Conservation (phyloP, 2,888 invertebrate genomes). For the Gastrophysa polygoni region DNA sequence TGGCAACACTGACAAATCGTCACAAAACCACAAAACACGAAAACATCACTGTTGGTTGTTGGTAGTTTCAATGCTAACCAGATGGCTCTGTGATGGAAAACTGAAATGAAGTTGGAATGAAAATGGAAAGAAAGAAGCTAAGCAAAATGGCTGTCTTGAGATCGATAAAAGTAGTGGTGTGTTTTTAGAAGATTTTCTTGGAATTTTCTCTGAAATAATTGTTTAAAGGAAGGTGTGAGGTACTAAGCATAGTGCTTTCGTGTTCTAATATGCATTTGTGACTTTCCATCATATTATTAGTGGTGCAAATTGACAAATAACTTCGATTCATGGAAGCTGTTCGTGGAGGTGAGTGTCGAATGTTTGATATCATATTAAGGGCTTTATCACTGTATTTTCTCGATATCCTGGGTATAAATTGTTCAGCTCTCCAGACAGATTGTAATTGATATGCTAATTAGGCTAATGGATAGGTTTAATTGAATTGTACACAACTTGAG, state of each 20-base stretch:
- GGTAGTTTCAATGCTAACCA: too few relatives aligned
- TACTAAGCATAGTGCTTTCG: constrained; percentile 14
- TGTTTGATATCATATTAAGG: constrained; percentile 19
- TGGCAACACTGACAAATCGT: too few relatives aligned
- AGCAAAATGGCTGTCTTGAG: constrained; percentile 51
- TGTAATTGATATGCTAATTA: constrained; percentile 41
- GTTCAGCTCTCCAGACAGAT: background rate
- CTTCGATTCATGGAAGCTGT: constrained; percentile 48
- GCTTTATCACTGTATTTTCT: constrained; percentile 1
- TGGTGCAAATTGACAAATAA: constrained; percentile 23
- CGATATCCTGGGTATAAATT: background rate
- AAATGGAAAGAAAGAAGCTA: background rate
- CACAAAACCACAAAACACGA: background rate
- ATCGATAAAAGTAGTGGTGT: constrained; percentile 52
- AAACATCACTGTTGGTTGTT: too few relatives aligned
- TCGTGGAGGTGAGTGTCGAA: constrained; percentile 47
- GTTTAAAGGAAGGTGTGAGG: constrained; percentile 20
- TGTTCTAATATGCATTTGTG: constrained; percentile 27
- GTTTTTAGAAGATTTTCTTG: constrained; percentile 45
- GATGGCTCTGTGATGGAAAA: background rate
- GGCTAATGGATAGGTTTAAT: constrained; percentile 52
- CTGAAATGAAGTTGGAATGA: background rate
- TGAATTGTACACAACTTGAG: constrained; percentile 51
- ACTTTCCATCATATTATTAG: constrained; percentile 17
- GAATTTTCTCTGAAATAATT: constrained; percentile 41